Evolutionary conservation across 2,797 vertebrate genomes (phyloP).

Genomic region (Crocodylus rhombifer): DNA sequence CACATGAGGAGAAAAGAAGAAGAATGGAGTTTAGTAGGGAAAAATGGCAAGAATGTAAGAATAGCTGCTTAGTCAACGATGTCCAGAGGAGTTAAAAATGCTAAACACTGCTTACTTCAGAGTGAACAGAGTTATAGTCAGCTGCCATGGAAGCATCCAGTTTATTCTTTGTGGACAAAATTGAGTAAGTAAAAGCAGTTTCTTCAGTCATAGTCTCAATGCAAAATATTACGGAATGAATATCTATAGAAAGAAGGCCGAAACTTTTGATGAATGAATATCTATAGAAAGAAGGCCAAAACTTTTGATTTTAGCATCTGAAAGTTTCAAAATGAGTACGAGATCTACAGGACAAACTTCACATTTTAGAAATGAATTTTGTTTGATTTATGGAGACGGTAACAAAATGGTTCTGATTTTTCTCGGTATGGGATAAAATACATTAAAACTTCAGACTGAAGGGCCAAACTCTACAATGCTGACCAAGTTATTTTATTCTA

Average conservation of each 20-base stretch:
- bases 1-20: background rate
- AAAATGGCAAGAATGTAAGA: background rate
- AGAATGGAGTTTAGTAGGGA: background rate
- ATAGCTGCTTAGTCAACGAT: constrained; percentile 34
- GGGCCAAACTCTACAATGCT: background rate
- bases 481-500: background rate
- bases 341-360: background rate
- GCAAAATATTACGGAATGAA: constrained; percentile 43
- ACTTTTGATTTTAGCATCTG: constrained; percentile 26
- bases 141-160: background rate
- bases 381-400: background rate
- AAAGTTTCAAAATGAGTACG: constrained; percentile 51
- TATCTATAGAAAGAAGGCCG: constrained; percentile 33
- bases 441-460: background rate
- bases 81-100: background rate
- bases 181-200: constrained; percentile 20
- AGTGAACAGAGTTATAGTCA: constrained; percentile 11
- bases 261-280: constrained; percentile 40
- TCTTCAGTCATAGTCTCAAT: constrained; percentile 49
- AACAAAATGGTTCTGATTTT: constrained; percentile 15
- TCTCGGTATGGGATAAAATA: constrained; percentile 2
- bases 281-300: constrained; percentile 34
- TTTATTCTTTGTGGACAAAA: constrained; percentile 29
- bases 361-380: constrained; percentile 31
- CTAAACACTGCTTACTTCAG: constrained; percentile 38